Base-by-base conservation (phyloP, 2,113 vertebrate genomes). In the Ptilorrhoa leucosticta region DNA sequence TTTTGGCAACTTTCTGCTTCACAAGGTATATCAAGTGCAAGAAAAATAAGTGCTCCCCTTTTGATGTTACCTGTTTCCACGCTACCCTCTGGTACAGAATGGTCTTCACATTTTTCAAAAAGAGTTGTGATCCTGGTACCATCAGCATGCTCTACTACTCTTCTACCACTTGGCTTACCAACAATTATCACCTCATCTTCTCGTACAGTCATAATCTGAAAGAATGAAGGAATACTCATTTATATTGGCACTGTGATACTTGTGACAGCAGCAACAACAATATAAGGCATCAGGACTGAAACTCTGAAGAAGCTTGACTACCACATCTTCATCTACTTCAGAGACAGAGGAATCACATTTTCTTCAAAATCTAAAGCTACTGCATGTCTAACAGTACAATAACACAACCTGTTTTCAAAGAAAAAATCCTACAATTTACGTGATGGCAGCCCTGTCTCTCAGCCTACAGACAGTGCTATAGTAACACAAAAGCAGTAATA, bases 51-150 rank as follows among this genome's bases (percentile, higher is more conserved):
- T 24, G 31, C 14, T 44, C 10, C 72, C 13, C 28, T 65, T 76
- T 65, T 65, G n/a, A 47, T 50, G 84, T 91, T 96, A 98, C 97
- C 94, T 93, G 44, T 92, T 87, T 97, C 80, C 60, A 95, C 78
- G 51, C 73, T 57, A 42, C 78, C 45, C 9, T 39, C 10, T 30
- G 82, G 54, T 37, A 50, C 24, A 45, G 94, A 28, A 37, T 14
- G 19, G 47, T 94, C 82, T 94, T 97, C 81, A 88, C 75, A 73
- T 64, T 98, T 97, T 83, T 98, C 98, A 92, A 98, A 98, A 65
- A 98, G 97, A 33, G 98, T 99, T 22, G 98, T 99, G 86, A 99
- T 99, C 83, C 99, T 98, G 75, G 99, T 99, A 53, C 99, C 99
- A 20, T 99, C 99, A 42, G 98, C 98, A 61, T 99, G 99, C 27